A percentile compares a stretch with the other conserved stretches of the same genome.
phyloP scores from a whole-genome alignment of 2,888 invertebrate genomes.

The Tenthredo livida region DNA sequence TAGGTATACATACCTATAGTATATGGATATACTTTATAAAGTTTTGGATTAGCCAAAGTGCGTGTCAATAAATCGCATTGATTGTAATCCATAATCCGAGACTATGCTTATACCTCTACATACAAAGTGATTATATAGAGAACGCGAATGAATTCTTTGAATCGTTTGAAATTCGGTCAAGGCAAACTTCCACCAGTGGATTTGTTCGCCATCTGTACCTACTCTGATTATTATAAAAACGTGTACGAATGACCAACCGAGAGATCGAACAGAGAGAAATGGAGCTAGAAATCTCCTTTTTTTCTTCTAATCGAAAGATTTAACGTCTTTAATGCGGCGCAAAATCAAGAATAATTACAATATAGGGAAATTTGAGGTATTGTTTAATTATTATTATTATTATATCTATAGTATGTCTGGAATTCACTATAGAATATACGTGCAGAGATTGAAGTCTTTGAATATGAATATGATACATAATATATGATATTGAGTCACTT shows the following conservation, averaged over 20 bases:
- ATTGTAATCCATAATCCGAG: too few species aligned
- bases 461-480: background rate
- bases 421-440: background rate
- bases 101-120: background rate
- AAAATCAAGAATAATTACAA: background rate
- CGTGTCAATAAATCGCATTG: too few species aligned
- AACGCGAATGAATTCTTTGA: slow-evolving; percentile 20
- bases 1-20: too few species aligned
- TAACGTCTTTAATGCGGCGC: background rate
- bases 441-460: background rate
- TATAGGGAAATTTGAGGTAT: too few species aligned
- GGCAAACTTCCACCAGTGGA: background rate
- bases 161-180: slow-evolving; percentile 45
- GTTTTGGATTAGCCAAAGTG: too few species aligned
- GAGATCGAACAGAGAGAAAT: background rate
- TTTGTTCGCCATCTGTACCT: background rate
- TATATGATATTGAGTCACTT: background rate
- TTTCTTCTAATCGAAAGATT: background rate
- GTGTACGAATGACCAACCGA: background rate
- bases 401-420: too few species aligned
- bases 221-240: slow-evolving; percentile 8
- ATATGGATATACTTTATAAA: too few species aligned
- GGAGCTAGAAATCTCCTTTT: background rate
- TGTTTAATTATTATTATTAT: too few species aligned
- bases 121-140: background rate